Evolutionary conservation across 2,113 vertebrate species (phyloP).

Genomic region (Pungitius pungitius): DNA sequence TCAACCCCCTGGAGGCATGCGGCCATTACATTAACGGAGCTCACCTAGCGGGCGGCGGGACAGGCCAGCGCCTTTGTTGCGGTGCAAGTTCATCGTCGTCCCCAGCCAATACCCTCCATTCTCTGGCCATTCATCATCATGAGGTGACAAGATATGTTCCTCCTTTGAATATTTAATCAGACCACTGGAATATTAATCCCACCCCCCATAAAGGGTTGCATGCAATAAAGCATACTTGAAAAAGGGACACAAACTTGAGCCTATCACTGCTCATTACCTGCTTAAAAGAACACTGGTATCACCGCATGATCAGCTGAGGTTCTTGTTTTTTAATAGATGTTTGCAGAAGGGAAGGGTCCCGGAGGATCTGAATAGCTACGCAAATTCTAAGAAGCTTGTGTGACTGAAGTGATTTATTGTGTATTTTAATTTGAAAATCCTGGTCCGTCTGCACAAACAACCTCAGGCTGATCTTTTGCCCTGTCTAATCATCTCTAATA

Average conservation of each 20-base stretch:
- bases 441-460: conserved; percentile 6
- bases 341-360: conserved; percentile 9
- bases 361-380: conserved; percentile 32
- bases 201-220: not conserved
- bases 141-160: conserved; percentile 14
- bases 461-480: not conserved
- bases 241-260: conserved; percentile 41
- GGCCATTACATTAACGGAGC: conserved; percentile 71
- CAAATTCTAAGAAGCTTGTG: conserved; percentile 9
- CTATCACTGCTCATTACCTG: conserved; percentile 39
- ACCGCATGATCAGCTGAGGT: conserved; percentile 24
- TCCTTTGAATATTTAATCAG: conserved; percentile 24
- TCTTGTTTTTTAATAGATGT: conserved; percentile 15
- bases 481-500: not conserved
- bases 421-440: conserved; percentile 29
- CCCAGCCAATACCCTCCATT: conserved; percentile 40
- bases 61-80: conserved; percentile 59
- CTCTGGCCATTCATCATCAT: conserved; percentile 47
- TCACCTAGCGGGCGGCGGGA: conserved; percentile 66
- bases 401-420: conserved; percentile 27
- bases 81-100: conserved; percentile 59
- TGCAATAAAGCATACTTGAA: conserved; percentile 41
- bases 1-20: conserved; percentile 64
- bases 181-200: conserved; percentile 22
- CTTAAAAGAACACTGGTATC: conserved; percentile 33